Conservation (phyloP, 2,888 invertebrate species). For the Caenorhabditis wallacei region DNA sequence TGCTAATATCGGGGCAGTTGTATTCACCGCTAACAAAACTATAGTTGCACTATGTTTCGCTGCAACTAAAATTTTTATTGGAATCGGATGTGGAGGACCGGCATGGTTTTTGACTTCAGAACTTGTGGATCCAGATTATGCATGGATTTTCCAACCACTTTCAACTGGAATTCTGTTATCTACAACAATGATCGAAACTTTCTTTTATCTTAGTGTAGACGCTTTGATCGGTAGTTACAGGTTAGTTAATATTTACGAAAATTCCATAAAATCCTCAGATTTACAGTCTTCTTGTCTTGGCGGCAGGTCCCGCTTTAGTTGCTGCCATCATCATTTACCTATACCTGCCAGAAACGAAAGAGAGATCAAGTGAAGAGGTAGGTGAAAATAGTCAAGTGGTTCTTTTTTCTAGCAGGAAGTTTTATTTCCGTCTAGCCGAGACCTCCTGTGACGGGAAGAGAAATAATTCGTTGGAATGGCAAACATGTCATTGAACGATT, state of each 20-base stretch:
- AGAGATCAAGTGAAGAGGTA: conserved; percentile 71
- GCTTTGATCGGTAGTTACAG: conserved; percentile 71
- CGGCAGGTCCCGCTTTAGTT: conserved; percentile 78
- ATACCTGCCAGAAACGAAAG: conserved; percentile 81
- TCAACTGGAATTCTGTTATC: conserved; percentile 77
- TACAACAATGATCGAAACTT: conserved; percentile 77
- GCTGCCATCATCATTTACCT: conserved; percentile 76
- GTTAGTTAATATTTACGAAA: conserved; percentile 7
- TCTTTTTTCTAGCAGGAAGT: conserved; percentile 27
- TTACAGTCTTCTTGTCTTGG: conserved; percentile 75
- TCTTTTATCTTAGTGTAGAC: conserved; percentile 77
- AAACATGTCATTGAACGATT: neutral
- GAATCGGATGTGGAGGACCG: conserved; percentile 82
- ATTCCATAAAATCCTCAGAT: neutral
- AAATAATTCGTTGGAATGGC: neutral
- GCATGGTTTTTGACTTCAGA: conserved; percentile 83
- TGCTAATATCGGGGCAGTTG: conserved; percentile 74
- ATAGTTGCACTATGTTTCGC: conserved; percentile 71
- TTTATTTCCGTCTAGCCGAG: conserved; percentile 19
- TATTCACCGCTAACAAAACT: conserved; percentile 68
- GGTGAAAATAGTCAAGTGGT: conserved; percentile 48
- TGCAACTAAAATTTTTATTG: conserved; percentile 73
- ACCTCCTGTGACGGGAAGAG: conserved; percentile 8
- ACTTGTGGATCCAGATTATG: conserved; percentile 72
- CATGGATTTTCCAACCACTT: conserved; percentile 77